Evolutionary conservation across 2,113 vertebrate genomes (phyloP).

Genomic region (Phoxinus phoxinus): DNA sequence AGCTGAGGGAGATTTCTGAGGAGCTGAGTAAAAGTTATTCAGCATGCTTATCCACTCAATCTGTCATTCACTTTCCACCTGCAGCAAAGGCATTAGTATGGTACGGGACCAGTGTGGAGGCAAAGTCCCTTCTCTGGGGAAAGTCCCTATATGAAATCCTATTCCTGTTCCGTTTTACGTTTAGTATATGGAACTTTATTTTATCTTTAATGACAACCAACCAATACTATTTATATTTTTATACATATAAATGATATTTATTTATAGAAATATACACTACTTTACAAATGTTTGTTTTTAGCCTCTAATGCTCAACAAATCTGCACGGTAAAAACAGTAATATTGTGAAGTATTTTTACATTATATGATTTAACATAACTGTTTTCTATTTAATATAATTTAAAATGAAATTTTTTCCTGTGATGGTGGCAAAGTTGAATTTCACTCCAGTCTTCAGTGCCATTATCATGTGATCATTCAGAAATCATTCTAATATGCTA

Average conservation of each 20-base stretch:
- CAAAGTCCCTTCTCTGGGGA: not conserved
- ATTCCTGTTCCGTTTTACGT: not conserved
- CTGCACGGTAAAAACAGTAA: not conserved
- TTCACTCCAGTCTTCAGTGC: not conserved
- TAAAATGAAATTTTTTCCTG: not conserved
- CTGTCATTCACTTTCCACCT: constrained; percentile 20
- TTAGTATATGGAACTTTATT: not conserved
- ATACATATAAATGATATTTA: not conserved
- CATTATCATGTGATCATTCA: not conserved
- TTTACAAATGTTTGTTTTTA: not conserved
- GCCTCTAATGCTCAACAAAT: not conserved
- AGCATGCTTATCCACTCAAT: constrained; percentile 36
- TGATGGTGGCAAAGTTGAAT: not conserved
- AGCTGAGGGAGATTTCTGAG: constrained; percentile 6
- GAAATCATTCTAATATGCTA: not conserved
- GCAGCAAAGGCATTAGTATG: constrained; percentile 2
- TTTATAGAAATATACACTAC: not conserved
- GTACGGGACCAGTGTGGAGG: not conserved
- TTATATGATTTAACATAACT: not conserved
- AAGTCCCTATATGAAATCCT: not conserved
- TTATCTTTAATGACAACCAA: not conserved
- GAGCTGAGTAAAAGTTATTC: constrained; percentile 41
- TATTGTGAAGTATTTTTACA: not conserved
- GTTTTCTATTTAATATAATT: not conserved
- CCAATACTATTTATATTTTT: not conserved